phyloP scores from a whole-genome alignment of 2,888 invertebrate genomes.

The Dione juno region DNA sequence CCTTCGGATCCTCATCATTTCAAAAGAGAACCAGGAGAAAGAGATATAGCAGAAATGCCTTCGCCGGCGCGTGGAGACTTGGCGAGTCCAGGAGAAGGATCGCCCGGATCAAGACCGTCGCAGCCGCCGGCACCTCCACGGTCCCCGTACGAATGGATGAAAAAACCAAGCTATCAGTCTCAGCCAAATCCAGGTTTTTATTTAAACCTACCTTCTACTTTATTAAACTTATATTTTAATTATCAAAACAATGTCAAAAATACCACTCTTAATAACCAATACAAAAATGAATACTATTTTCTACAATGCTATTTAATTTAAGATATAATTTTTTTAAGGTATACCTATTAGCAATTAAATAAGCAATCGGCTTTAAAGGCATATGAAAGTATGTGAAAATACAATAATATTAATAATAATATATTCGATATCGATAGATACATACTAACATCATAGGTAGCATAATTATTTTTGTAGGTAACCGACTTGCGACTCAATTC shows the following conservation, averaged over 20 bases:
- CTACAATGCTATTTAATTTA: background rate
- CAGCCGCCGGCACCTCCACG: slow-evolving; percentile 88
- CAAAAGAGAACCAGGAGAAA: slow-evolving; percentile 73
- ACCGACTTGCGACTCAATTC: too few relatives aligned
- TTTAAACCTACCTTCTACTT: slow-evolving; percentile 54
- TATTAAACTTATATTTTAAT: slow-evolving; percentile 5
- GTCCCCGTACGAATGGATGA: slow-evolving; percentile 96
- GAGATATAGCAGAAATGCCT: slow-evolving; percentile 74
- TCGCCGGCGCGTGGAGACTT: slow-evolving; percentile 80
- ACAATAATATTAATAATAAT: too few relatives aligned
- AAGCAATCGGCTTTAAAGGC: background rate
- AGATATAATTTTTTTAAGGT: too few relatives aligned
- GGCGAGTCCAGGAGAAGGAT: slow-evolving; percentile 82
- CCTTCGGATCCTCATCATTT: slow-evolving; percentile 78
- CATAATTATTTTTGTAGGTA: too few relatives aligned
- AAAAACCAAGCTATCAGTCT: slow-evolving; percentile 92
- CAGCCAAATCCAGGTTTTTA: slow-evolving; percentile 92
- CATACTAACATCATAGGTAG: too few relatives aligned
- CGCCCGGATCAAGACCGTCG: slow-evolving; percentile 77
- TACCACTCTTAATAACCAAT: background rate
- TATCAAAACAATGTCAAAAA: slow-evolving; percentile 1
- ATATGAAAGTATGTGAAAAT: too few relatives aligned
- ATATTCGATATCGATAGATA: too few relatives aligned
- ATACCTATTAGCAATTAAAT: too few relatives aligned
- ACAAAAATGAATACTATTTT: background rate